phyloP scores from a whole-genome alignment of 1,140 invertebrate species.

The Aphaenogaster ashmeadi region DNA sequence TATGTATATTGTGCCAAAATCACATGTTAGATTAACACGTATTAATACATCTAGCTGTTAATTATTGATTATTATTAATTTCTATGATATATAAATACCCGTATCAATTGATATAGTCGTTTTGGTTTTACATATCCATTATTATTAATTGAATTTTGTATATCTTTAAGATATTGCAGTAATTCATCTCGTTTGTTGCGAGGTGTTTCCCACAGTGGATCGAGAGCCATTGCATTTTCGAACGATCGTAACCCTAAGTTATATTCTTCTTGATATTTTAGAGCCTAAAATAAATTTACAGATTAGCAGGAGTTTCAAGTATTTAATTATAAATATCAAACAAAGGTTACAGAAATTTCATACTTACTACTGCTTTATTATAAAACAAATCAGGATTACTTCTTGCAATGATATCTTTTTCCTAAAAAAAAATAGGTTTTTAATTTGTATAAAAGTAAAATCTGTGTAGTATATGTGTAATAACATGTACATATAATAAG shows the following conservation, averaged over 20 bases:
- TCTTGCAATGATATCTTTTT: constrained; percentile 91
- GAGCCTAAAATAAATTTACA: constrained; percentile 87
- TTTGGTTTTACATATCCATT: constrained; percentile 93
- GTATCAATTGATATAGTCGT: constrained; percentile 90
- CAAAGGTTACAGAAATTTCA: constrained; percentile 36
- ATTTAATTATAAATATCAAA: neutral
- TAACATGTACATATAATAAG: neutral
- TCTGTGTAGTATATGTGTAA: neutral
- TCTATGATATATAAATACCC: constrained; percentile 82
- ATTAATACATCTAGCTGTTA: constrained; percentile 9
- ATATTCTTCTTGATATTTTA: constrained; percentile 94
- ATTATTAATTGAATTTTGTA: constrained; percentile 89
- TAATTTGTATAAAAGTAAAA: neutral
- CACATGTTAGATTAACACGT: constrained; percentile 60
- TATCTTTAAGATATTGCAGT: constrained; percentile 90
- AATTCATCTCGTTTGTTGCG: constrained; percentile 89
- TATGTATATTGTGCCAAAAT: constrained; percentile 68
- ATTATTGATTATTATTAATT: constrained; percentile 16
- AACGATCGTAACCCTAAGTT: constrained; percentile 91
- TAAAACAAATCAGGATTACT: constrained; percentile 94
- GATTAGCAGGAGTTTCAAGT: constrained; percentile 9
- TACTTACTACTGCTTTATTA: constrained; percentile 94
- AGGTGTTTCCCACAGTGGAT: constrained; percentile 92
- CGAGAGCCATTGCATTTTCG: constrained; percentile 89
- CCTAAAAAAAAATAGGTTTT: constrained; percentile 84